Evolutionary conservation across 2,113 vertebrate species (phyloP).

Genomic region (Xyrauchen texanus): DNA sequence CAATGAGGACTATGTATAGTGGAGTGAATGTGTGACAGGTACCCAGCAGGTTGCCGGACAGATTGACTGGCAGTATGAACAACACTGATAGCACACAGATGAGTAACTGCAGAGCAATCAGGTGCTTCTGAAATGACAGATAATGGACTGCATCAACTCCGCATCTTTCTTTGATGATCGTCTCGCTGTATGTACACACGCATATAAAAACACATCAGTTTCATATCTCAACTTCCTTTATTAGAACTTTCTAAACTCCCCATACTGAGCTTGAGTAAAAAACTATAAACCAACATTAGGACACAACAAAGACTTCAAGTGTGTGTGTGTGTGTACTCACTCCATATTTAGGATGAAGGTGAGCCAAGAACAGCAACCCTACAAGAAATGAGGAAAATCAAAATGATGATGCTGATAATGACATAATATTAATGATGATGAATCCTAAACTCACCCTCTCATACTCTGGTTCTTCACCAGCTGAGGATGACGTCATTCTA

Average conservation of each 20-base stretch:
- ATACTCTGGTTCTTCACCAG: conserved; percentile 64
- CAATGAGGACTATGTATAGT: neutral
- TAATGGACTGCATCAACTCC: conserved; percentile 93
- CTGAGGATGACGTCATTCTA: conserved; percentile 60
- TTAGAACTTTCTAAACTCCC: neutral
- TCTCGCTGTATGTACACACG: conserved; percentile 71
- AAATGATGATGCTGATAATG: conserved; percentile 4
- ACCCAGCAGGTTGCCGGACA: conserved; percentile 87
- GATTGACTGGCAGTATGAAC: conserved; percentile 89
- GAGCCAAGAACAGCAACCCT: conserved; percentile 92
- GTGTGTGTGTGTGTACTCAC: conserved; percentile 75
- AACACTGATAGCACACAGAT: conserved; percentile 82
- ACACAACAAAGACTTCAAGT: neutral
- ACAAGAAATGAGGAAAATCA: conserved; percentile 34
- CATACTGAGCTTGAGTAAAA: no score
- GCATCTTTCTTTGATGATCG: conserved; percentile 83
- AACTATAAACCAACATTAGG: neutral
- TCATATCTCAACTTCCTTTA: neutral
- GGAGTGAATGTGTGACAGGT: conserved; percentile 34
- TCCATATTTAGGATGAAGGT: conserved; percentile 83
- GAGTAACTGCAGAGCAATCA: conserved; percentile 80
- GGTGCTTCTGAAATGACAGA: conserved; percentile 91
- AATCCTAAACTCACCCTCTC: conserved; percentile 63
- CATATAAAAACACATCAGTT: neutral
- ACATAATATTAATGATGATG: neutral